phyloP scores from a whole-genome alignment of 2,113 vertebrate genomes.

The Dolichotis patagonum region DNA sequence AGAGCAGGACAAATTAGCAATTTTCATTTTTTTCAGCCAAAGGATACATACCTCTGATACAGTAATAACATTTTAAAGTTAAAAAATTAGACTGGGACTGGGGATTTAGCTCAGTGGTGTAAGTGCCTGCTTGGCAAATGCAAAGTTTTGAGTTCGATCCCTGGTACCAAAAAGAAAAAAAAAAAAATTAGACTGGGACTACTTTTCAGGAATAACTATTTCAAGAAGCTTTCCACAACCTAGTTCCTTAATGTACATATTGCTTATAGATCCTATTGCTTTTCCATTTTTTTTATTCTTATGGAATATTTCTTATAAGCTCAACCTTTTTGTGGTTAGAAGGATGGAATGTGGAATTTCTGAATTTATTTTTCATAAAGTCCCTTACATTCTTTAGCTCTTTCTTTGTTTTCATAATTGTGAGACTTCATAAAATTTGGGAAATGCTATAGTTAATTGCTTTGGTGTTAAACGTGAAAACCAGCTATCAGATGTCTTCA shows the following conservation, averaged over 20 bases:
- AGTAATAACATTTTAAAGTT: background rate
- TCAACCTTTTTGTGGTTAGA: background rate
- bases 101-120: no score
- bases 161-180: no score
- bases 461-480: background rate
- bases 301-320: background rate
- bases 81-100: background rate
- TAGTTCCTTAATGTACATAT: background rate
- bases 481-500: background rate
- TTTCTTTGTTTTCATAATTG: conserved; percentile 27
- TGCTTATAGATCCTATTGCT: background rate
- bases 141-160: no score
- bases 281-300: background rate
- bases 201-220: background rate
- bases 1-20: background rate
- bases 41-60: background rate
- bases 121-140: no score
- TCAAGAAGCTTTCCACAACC: background rate
- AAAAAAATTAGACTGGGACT: background rate
- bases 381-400: background rate
- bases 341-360: background rate
- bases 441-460: background rate
- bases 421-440: background rate
- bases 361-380: background rate
- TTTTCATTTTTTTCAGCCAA: background rate